Evolutionary conservation across 2,888 invertebrate genomes (phyloP).

Genomic region (Argyresthia albistria): DNA sequence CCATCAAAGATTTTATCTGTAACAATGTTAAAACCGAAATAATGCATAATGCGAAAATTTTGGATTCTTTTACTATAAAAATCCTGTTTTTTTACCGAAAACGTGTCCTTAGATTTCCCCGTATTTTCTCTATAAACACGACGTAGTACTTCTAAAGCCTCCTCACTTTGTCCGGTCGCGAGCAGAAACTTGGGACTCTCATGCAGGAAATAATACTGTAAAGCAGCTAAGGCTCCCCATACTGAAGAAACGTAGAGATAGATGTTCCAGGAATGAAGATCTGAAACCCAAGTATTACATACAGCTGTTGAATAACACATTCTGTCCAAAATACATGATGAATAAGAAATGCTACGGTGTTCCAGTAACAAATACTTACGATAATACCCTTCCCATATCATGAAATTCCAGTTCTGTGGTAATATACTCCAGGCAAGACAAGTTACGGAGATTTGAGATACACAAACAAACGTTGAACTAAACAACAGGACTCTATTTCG

Average conservation of each 20-base stretch:
- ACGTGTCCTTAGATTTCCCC: conserved; percentile 25
- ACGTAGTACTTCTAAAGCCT: conserved; percentile 32
- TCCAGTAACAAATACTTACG: conserved; percentile 25
- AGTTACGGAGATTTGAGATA: conserved; percentile 21
- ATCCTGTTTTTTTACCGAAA: conserved; percentile 24
- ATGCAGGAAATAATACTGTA: conserved; percentile 31
- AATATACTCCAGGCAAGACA: conserved; percentile 32
- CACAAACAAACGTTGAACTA: conserved; percentile 20
- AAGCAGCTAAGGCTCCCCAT: conserved; percentile 31
- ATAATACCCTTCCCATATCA: conserved; percentile 26
- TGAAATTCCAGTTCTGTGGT: conserved; percentile 20
- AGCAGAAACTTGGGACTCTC: conserved; percentile 43
- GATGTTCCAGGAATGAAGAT: conserved; percentile 38
- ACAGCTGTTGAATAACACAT: too few species aligned
- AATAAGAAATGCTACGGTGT: too few species aligned
- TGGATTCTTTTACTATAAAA: too few species aligned
- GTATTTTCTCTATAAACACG: conserved; percentile 32
- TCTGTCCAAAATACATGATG: too few species aligned
- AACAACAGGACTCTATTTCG: background rate
- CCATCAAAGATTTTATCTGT: conserved; percentile 15
- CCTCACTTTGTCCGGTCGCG: conserved; percentile 28
- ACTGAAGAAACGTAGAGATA: conserved; percentile 32
- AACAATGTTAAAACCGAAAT: too few species aligned
- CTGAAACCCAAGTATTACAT: too few species aligned
- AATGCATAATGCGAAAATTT: too few species aligned